These are phyloP conservation scores for Bettongia penicillata DNA, from an alignment of 2,113 vertebrate genomes.

Conservation along the genomic window DNA sequence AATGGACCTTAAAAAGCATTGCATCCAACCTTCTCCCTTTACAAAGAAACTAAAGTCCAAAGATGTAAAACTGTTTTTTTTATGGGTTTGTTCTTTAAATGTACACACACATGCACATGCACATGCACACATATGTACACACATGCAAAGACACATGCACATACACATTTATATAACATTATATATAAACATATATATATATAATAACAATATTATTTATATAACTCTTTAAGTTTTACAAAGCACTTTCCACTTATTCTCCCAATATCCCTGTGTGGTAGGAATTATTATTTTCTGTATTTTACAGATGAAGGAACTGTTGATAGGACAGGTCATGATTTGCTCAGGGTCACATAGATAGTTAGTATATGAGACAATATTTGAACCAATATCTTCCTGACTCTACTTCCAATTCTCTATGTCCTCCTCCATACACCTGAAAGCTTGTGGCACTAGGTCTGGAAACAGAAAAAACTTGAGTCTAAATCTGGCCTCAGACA, in stretches of 20 bases:
- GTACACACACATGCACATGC: fast-evolving
- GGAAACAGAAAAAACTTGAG: not conserved
- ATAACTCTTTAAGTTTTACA: not conserved
- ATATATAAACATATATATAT: not conserved
- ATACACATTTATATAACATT: too few relatives aligned
- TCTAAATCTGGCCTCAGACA: not conserved
- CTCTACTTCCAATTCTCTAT: not conserved
- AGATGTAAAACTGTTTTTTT: not conserved
- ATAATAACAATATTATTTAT: not conserved
- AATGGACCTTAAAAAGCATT: not conserved
- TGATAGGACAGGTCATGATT: not conserved
- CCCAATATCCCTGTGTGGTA: not conserved
- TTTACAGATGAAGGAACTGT: not conserved
- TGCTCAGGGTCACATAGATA: not conserved
- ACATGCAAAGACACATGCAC: not conserved
- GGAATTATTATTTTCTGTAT: not conserved
- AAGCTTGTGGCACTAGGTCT: not conserved
- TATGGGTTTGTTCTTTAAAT: not conserved
- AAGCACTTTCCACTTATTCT: not conserved
- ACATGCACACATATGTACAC: not conserved
- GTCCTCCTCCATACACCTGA: not conserved
- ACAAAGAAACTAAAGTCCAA: not conserved
- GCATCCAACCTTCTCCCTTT: not conserved
- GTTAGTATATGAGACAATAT: not conserved
- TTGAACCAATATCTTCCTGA: not conserved